Percentiles rank a stretch among this genome's conserved stretches.
phyloP scores from a whole-genome alignment of 2,797 vertebrate genomes.

The Pachyuromys duprasi region DNA sequence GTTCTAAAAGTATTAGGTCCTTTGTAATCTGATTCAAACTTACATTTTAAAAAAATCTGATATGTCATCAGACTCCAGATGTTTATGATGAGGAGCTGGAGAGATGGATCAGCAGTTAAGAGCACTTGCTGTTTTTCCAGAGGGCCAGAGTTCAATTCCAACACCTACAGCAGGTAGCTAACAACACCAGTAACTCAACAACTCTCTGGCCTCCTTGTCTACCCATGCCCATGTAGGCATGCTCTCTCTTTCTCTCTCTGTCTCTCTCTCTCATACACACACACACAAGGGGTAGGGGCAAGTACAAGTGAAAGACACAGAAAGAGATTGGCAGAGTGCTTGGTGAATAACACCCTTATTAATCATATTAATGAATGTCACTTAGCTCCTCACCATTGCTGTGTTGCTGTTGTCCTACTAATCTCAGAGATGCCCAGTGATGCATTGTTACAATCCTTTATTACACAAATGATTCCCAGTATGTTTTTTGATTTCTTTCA shows the following conservation, averaged over 20 bases:
- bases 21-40: background rate
- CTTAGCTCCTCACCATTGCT: background rate
- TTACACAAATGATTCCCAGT: background rate
- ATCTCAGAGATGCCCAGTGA: background rate
- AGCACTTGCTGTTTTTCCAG: background rate
- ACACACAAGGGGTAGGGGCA: rapidly evolving
- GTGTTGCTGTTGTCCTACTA: background rate
- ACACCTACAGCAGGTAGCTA: background rate
- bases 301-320: background rate
- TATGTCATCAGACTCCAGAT: background rate
- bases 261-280: background rate
- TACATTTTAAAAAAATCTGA: background rate
- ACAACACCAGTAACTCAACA: background rate
- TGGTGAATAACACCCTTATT: background rate
- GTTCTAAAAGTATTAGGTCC: constrained; percentile 8
- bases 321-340: background rate
- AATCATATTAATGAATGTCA: background rate
- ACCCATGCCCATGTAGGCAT: background rate
- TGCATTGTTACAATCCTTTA: background rate
- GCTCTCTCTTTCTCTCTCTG: too few species aligned
- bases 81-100: background rate
- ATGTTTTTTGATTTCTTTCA: constrained; percentile 25
- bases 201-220: background rate
- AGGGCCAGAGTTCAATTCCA: background rate
- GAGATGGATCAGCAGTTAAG: background rate